These are phyloP conservation scores for Spisula subtruncata DNA, from an alignment of 2,888 invertebrate species.

Conservation along the genomic window DNA sequence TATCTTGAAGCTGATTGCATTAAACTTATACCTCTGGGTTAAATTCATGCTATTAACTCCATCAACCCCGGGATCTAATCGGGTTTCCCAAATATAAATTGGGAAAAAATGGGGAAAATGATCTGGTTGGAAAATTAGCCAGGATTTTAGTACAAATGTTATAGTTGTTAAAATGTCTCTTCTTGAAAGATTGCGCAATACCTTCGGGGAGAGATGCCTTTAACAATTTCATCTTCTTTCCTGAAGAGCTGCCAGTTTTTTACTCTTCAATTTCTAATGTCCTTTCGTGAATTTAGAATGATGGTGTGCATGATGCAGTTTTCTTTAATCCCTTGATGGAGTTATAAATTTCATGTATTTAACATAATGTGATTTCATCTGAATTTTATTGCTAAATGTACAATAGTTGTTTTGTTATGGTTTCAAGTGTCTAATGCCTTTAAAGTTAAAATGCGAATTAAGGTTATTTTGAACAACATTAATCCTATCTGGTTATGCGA, in stretches of 20 bases:
- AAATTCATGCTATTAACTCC: background rate
- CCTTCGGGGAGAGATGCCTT: background rate
- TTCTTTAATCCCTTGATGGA: no score
- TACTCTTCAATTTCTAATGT: background rate
- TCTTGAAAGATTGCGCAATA: background rate
- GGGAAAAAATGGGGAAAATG: background rate
- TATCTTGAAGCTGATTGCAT: background rate
- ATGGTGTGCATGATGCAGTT: no score
- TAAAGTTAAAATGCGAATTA: no score
- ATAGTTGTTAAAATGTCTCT: background rate
- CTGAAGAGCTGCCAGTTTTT: background rate
- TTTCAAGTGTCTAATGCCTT: no score
- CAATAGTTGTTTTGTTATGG: no score
- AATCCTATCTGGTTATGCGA: no score
- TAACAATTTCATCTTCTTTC: background rate
- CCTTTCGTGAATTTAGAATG: background rate
- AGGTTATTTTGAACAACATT: no score
- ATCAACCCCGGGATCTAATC: background rate
- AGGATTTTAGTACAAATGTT: background rate
- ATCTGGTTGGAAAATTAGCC: background rate
- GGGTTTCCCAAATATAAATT: background rate
- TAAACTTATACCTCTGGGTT: background rate
- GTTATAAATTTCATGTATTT: no score
- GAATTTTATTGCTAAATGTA: no score
- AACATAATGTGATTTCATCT: no score